Evolutionary conservation across 2,888 invertebrate genomes (phyloP).

Genomic region (Chrysolina americana): DNA sequence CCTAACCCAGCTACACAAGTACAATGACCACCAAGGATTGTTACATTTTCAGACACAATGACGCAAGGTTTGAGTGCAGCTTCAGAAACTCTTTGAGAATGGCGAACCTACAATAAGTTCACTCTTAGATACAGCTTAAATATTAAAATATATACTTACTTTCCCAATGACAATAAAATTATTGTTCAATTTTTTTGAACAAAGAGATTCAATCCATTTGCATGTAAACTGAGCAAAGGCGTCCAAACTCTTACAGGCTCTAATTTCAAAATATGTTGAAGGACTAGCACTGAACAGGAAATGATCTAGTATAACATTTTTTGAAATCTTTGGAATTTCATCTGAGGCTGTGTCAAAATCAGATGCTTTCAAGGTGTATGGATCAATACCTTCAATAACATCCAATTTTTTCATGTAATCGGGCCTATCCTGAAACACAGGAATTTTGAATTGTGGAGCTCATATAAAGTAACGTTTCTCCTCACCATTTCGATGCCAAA

Average conservation of each 20-base stretch:
- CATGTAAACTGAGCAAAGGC: background rate
- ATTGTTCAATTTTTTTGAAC: conserved; percentile 1
- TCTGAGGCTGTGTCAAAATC: background rate
- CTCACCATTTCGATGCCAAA: conserved; percentile 18
- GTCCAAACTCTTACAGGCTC: background rate
- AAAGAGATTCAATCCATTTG: background rate
- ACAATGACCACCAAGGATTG: conserved; percentile 42
- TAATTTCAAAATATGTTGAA: background rate
- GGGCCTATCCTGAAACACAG: conserved; percentile 10
- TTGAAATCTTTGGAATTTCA: conserved; percentile 5
- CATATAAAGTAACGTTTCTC: too few relatives aligned
- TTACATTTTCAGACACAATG: conserved; percentile 20
- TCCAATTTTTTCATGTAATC: conserved; percentile 11
- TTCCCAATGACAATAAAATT: background rate
- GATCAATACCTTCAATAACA: conserved; percentile 9
- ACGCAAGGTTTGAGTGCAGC: conserved; percentile 29
- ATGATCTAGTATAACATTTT: background rate
- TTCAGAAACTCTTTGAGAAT: conserved; percentile 41
- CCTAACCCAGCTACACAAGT: conserved; percentile 47
- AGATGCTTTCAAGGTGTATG: too few relatives aligned
- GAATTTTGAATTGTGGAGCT: background rate
- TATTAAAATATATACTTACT: conserved; percentile 7
- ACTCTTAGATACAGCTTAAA: background rate
- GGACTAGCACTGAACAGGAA: background rate
- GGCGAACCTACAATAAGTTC: conserved; percentile 37